These are phyloP conservation scores for Catamblyrhynchus diadema DNA, from an alignment of 2,797 vertebrate species.

Conservation along the genomic window DNA sequence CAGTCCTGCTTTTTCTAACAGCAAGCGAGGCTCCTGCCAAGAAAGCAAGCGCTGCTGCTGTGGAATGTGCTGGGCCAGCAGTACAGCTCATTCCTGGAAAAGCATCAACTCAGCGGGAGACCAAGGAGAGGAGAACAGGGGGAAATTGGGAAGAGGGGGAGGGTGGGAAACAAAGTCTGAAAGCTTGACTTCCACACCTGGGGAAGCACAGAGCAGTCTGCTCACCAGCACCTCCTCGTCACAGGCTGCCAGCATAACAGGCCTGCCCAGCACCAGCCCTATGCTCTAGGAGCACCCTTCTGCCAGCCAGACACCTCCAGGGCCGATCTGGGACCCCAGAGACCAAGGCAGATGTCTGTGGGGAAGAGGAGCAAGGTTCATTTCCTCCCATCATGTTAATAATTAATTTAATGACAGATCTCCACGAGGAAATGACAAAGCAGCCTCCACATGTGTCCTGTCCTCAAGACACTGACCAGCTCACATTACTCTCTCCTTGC, in stretches of 20 bases:
- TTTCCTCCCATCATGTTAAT: neutral
- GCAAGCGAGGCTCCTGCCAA: slow-evolving; percentile 55
- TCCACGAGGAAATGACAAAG: neutral
- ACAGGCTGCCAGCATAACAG: neutral
- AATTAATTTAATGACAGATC: slow-evolving; percentile 2
- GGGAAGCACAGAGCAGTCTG: neutral
- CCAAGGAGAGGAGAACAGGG: slow-evolving; percentile 35
- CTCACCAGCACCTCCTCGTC: neutral
- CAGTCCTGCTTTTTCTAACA: slow-evolving; percentile 49
- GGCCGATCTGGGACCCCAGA: neutral
- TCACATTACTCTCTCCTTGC: neutral
- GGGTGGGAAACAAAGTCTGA: slow-evolving; percentile 23
- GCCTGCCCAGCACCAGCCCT: neutral
- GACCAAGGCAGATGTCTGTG: neutral
- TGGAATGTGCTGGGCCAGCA: slow-evolving; percentile 73
- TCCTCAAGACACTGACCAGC: neutral
- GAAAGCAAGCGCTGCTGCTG: slow-evolving; percentile 47
- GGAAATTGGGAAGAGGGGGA: slow-evolving; percentile 37
- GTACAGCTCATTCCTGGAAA: slow-evolving; percentile 72
- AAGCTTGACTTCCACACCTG: slow-evolving; percentile 40
- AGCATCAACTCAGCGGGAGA: slow-evolving; percentile 67
- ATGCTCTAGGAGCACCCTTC: neutral
- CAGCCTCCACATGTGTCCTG: neutral
- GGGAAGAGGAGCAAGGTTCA: neutral
- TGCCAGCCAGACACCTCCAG: neutral